Evolutionary conservation across 1,140 invertebrate genomes (phyloP).

Genomic region (Riptortus pedestris): DNA sequence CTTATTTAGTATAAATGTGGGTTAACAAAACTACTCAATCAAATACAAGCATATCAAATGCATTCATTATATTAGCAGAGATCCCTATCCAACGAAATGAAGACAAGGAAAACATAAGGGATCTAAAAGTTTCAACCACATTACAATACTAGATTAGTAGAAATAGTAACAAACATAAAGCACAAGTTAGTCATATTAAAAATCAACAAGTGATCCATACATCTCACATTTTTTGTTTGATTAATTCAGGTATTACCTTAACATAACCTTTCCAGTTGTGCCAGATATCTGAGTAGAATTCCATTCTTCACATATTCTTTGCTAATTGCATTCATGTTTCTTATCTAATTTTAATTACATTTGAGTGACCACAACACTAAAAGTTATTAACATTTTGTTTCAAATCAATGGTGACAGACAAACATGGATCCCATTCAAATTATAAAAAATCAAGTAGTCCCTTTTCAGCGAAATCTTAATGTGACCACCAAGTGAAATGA

Average conservation of each 20-base stretch:
- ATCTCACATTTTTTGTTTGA: neutral
- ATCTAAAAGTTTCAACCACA: neutral
- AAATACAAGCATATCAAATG: neutral
- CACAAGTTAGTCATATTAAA: neutral
- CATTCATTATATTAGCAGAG: neutral
- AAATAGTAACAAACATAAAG: neutral
- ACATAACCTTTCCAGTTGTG: conserved; percentile 20
- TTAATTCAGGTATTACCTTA: conserved; percentile 15
- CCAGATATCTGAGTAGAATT: conserved; percentile 16
- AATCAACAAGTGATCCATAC: too few species aligned
- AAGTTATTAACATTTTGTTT: neutral
- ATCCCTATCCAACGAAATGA: neutral
- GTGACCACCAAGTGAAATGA: neutral
- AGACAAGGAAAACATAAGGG: neutral
- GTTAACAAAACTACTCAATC: too few species aligned
- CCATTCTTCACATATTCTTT: conserved; percentile 14
- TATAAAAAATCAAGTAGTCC: neutral
- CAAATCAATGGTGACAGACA: too few species aligned
- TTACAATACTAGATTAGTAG: neutral
- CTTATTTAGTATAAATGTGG: too few species aligned
- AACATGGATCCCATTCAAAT: neutral
- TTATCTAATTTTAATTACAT: neutral
- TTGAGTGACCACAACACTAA: neutral
- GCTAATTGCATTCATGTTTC: neutral
- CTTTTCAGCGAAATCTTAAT: neutral